phyloP scores from a whole-genome alignment of 2,113 vertebrate species.

The Plestiodon gilberti region DNA sequence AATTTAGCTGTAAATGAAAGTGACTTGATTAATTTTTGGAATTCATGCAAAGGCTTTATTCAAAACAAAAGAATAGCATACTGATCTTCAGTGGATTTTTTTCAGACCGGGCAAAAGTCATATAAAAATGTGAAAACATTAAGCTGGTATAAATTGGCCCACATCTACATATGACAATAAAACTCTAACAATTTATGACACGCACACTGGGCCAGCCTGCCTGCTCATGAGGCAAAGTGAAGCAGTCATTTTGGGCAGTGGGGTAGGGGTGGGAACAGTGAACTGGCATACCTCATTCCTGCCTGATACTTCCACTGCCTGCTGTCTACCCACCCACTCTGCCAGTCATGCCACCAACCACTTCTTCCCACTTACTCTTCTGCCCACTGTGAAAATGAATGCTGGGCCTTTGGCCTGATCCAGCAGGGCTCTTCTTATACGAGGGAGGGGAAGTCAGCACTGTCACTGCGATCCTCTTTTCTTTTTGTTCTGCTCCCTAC shows the following conservation, averaged over 20 bases:
- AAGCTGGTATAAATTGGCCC: neutral
- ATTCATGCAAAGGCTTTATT: conserved; percentile 34
- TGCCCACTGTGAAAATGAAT: too few species aligned
- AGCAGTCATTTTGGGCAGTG: neutral
- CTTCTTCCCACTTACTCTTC: too few species aligned
- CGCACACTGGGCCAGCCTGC: neutral
- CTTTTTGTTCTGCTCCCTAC: too few species aligned
- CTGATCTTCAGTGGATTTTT: conserved; percentile 34
- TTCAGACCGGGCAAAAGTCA: conserved; percentile 24
- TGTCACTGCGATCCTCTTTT: too few species aligned
- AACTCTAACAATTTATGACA: neutral
- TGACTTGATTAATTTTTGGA: conserved; percentile 58
- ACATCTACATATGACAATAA: neutral
- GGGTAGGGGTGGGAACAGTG: too few species aligned
- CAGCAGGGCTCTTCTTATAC: too few species aligned
- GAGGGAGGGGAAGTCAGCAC: too few species aligned
- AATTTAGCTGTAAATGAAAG: conserved; percentile 87
- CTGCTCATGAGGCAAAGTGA: neutral
- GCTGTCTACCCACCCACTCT: too few species aligned
- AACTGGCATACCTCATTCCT: too few species aligned
- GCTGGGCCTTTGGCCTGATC: too few species aligned
- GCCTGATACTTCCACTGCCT: too few species aligned
- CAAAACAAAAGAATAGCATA: conserved; percentile 34
- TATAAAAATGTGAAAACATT: conserved; percentile 23
- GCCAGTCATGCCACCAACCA: too few species aligned